phyloP scores from a whole-genome alignment of 2,797 vertebrate species.

The Gallinago stenura region DNA sequence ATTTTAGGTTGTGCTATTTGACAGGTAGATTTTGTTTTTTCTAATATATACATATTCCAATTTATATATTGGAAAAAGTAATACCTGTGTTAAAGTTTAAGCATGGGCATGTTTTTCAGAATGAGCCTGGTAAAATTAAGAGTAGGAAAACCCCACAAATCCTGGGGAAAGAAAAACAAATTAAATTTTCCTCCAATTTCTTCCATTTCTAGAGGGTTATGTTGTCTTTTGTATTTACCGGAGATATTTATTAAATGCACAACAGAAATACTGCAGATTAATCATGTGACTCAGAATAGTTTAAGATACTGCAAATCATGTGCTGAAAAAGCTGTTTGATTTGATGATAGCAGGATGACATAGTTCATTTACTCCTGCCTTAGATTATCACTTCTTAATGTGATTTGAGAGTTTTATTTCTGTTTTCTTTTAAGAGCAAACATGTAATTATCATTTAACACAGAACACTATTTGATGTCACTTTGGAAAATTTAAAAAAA shows the following conservation, averaged over 20 bases:
- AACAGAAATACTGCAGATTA: neutral
- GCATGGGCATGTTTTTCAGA: neutral
- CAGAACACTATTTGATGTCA: neutral
- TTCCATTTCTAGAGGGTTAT: neutral
- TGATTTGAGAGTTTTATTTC: neutral
- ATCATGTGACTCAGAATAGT: neutral
- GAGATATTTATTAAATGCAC: neutral
- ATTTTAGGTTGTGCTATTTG: neutral
- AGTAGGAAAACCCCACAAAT: neutral
- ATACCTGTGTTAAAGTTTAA: neutral
- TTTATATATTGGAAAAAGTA: neutral
- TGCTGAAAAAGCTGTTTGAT: neutral
- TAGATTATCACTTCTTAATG: neutral
- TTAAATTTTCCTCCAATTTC: neutral
- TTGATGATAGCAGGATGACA: neutral
- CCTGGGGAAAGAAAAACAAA: neutral
- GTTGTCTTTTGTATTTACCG: neutral
- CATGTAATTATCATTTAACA: neutral
- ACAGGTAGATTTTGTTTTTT: neutral
- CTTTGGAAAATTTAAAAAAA: neutral
- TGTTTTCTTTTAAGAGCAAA: neutral
- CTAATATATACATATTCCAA: neutral
- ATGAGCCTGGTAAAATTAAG: neutral
- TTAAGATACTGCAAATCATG: neutral
- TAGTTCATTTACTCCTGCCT: neutral